Percentiles rank a stretch among this genome's conserved stretches.
phyloP scores from a whole-genome alignment of 2,113 vertebrate genomes.

The Thalassarche chlororhynchos region DNA sequence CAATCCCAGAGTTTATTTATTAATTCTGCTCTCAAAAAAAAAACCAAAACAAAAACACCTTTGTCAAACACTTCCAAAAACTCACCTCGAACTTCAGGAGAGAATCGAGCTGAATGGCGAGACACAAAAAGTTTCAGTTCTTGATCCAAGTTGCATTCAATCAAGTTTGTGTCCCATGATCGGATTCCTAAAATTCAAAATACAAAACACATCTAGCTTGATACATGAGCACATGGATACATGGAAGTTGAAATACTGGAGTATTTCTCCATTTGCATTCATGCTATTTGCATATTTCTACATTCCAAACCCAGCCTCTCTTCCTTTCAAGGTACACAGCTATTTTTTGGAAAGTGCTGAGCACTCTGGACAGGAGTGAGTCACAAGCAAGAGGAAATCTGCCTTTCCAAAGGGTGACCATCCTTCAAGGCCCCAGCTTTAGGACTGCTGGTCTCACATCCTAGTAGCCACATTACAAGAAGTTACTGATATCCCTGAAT shows the following conservation, averaged over 20 bases:
- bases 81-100: constrained; percentile 95
- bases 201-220: neutral
- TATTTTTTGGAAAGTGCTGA: neutral
- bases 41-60: neutral
- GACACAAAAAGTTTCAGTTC: constrained; percentile 98
- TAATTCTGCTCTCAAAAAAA: neutral
- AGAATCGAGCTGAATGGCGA: constrained; percentile 95
- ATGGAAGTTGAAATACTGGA: no score
- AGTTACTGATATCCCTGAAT: neutral
- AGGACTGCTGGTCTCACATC: neutral
- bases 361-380: neutral
- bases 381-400: neutral
- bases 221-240: neutral
- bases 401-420: neutral
- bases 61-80: neutral
- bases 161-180: constrained; percentile 95
- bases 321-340: neutral
- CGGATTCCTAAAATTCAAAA: constrained; percentile 87
- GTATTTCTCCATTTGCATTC: neutral
- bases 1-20: neutral
- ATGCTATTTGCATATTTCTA: neutral
- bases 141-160: constrained; percentile 97
- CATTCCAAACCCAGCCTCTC: neutral
- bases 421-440: neutral
- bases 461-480: neutral